These are phyloP conservation scores for Neelides folsomi DNA, from an alignment of 2,888 invertebrate species.

Conservation along the genomic window DNA sequence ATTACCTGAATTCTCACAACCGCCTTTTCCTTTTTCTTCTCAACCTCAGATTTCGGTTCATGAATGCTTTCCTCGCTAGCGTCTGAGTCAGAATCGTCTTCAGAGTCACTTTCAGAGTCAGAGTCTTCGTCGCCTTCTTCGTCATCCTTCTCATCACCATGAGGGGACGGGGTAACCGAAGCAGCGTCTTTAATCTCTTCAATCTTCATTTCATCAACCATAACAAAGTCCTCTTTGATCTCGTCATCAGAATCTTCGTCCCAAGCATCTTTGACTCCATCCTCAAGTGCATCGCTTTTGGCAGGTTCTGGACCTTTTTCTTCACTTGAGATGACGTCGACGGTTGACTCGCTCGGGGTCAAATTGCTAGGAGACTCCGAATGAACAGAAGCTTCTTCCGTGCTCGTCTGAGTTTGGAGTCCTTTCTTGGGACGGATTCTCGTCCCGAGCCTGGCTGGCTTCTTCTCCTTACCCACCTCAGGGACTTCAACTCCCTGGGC, in stretches of 20 bases:
- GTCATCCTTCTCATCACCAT: conserved; percentile 39
- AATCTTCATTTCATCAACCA: background rate
- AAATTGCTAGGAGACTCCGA: background rate
- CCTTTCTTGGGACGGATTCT: conserved; percentile 57
- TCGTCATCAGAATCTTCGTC: conserved; percentile 59
- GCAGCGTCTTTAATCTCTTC: conserved; percentile 10
- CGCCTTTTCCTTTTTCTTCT: conserved; percentile 58
- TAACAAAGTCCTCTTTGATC: background rate
- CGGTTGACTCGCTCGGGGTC: background rate
- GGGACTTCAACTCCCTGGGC: conserved; percentile 76
- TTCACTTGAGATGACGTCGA: conserved; percentile 33
- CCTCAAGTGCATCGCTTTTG: conserved; percentile 39
- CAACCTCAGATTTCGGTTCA: conserved; percentile 54
- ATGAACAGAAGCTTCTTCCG: conserved; percentile 12
- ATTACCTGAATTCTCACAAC: conserved; percentile 55
- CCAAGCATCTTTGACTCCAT: conserved; percentile 70
- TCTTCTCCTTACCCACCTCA: conserved; percentile 44
- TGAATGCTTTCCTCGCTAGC: conserved; percentile 33
- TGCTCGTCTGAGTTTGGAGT: conserved; percentile 40
- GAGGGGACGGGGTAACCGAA: conserved; percentile 7
- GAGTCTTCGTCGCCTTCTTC: conserved; percentile 39
- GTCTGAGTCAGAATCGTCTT: conserved; percentile 44
- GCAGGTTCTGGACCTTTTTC: conserved; percentile 17
- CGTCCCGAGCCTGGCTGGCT: conserved; percentile 48
- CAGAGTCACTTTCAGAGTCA: conserved; percentile 41